Evolutionary conservation across 2,888 invertebrate genomes (phyloP), one percentile per base, ranked within the genome.

Genomic region (Metellina segmentata): DNA sequence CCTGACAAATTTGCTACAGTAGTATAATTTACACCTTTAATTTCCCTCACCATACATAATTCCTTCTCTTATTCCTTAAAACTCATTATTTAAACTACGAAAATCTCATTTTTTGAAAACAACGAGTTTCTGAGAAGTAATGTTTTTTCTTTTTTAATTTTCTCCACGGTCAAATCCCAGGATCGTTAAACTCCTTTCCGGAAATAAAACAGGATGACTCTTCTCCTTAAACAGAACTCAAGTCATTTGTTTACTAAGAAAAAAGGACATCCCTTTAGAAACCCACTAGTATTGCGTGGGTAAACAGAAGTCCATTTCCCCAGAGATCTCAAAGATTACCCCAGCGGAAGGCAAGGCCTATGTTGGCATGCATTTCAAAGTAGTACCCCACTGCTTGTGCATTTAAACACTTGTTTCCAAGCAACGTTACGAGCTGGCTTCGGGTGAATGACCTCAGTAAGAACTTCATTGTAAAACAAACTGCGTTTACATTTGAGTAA

Each of bases 331-430:
- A 52, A 52, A 20, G 74, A 85, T 85, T 20, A 19, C 20, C 52
- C n/a, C 20, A 85, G n/a, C 34, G 19, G 7, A 74, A 85, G 51
- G 52, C n/a, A n/a, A 16, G 34, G 11, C n/a, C 11, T 69, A 34
- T 13, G 69, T 81, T 51, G 52, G 53, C 70, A 49, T 34, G 83
- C 74, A 85, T 74, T 74, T 74, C 19, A 53, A 74, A 78, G 20
- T 83, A 74, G 49, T 13, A 16, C 16, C 53, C 61, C 61, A 5
- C 16, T 61, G 34, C 53, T 1, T 74, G 19, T 53, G 72, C 74
- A 48, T 49, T 74, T 75, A 81, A 61, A 81, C 88, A 81, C 74
- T 74, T 69, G 88, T 88, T 69, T 48, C 88, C 49, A 61, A 81
- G 88, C 88, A 88, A 88, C 88, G 74, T n/a, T 13, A 8, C 11